phyloP scores from a whole-genome alignment of 2,797 vertebrate species.

The Carapus acus region DNA sequence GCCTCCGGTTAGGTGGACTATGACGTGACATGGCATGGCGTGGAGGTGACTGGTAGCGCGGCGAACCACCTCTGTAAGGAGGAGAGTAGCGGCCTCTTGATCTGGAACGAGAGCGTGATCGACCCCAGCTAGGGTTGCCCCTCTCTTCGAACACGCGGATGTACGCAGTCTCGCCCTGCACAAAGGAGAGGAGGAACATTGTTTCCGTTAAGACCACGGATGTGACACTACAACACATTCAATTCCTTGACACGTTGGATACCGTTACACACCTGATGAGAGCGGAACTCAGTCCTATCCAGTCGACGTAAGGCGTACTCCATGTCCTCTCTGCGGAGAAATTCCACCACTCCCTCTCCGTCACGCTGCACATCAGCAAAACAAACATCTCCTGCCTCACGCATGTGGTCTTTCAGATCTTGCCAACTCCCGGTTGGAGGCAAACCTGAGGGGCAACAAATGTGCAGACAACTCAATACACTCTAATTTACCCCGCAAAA shows the following conservation, averaged over 20 bases:
- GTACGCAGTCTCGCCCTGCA: conserved; percentile 80
- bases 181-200: neutral
- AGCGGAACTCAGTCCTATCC: conserved; percentile 82
- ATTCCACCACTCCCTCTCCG: conserved; percentile 82
- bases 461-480: neutral
- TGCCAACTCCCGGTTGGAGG: conserved; percentile 87
- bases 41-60: conserved; percentile 83
- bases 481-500: neutral
- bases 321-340: conserved; percentile 86
- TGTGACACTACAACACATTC: too few species aligned
- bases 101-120: conserved; percentile 85
- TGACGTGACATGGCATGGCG: conserved; percentile 75
- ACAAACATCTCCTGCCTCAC: conserved; percentile 83
- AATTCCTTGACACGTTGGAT: neutral
- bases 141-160: conserved; percentile 85
- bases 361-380: conserved; percentile 84
- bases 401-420: conserved; percentile 87
- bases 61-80: conserved; percentile 83
- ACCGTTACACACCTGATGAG: conserved; percentile 74
- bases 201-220: too few species aligned
- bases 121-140: conserved; percentile 74
- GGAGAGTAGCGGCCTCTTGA: conserved; percentile 87
- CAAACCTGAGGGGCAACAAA: conserved; percentile 63
- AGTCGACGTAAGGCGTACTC: conserved; percentile 80
- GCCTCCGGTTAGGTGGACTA: conserved; percentile 38